These are phyloP conservation scores for Drosophila fuyamai DNA, from an alignment of 1,140 invertebrate genomes.

Conservation along the genomic window DNA sequence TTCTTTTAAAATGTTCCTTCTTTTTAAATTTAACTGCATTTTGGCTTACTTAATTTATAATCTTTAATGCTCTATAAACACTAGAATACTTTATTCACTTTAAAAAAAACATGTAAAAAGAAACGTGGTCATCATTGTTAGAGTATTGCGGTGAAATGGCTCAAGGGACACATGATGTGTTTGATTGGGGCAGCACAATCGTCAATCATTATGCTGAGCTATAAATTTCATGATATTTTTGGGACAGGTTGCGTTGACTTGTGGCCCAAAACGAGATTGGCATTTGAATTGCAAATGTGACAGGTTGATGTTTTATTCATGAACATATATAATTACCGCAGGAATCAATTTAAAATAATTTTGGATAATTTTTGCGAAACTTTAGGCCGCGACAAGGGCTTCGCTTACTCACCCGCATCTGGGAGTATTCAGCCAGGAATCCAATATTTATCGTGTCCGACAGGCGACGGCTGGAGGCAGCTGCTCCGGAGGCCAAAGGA, in stretches of 20 bases:
- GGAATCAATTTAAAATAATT: slow-evolving; percentile 12
- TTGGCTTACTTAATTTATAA: too few relatives aligned
- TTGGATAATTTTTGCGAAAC: slow-evolving; percentile 5
- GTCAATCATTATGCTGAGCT: slow-evolving; percentile 7
- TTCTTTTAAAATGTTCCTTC: neutral
- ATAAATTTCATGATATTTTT: slow-evolving; percentile 37
- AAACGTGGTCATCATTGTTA: neutral
- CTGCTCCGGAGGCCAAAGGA: slow-evolving; percentile 8
- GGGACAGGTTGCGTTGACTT: slow-evolving; percentile 24
- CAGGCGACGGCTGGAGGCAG: slow-evolving; percentile 22
- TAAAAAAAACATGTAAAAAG: too few relatives aligned
- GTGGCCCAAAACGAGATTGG: slow-evolving; percentile 19
- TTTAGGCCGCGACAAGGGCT: neutral
- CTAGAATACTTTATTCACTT: too few relatives aligned
- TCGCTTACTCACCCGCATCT: slow-evolving; percentile 68
- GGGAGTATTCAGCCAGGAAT: slow-evolving; percentile 78
- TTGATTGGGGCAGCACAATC: slow-evolving; percentile 2
- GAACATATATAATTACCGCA: slow-evolving; percentile 25
- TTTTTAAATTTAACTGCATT: neutral
- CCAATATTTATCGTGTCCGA: slow-evolving; percentile 79
- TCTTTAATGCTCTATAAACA: too few relatives aligned
- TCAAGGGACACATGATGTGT: slow-evolving; percentile 9
- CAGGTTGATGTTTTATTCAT: slow-evolving; percentile 32
- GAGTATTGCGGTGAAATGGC: slow-evolving; percentile 13
- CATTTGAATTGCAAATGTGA: slow-evolving; percentile 44